phyloP scores from a whole-genome alignment of 1,140 invertebrate species.

The Rhizoglyphus robini region DNA sequence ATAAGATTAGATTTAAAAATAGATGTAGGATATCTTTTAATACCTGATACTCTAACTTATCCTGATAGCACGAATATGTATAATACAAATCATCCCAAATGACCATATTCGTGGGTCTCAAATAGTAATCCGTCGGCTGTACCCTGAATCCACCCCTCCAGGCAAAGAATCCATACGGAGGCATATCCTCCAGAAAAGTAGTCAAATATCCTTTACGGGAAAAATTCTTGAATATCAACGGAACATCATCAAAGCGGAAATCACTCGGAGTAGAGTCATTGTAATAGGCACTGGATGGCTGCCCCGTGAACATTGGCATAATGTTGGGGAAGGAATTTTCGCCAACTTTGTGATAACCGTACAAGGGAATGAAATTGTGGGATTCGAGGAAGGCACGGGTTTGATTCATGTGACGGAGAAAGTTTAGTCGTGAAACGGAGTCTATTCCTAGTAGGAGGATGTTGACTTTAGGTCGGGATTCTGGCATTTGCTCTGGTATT shows the following conservation, averaged over 20 bases:
- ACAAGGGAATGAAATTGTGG: neutral
- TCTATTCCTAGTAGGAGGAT: neutral
- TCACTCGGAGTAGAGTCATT: neutral
- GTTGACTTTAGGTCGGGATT: neutral
- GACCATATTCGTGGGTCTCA: neutral
- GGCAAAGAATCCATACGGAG: neutral
- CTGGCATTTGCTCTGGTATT: no score
- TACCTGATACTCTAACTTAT: neutral
- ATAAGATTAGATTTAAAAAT: neutral
- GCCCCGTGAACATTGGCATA: constrained; percentile 33
- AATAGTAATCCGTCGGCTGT: constrained; percentile 14
- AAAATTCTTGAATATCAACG: neutral
- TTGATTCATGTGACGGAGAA: neutral
- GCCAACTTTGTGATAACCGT: constrained; percentile 36
- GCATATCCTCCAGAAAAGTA: neutral
- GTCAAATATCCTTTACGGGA: neutral
- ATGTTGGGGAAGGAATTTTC: constrained; percentile 39
- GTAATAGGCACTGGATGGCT: neutral
- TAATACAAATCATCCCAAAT: neutral
- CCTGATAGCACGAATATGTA: neutral
- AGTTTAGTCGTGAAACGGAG: constrained; percentile 12
- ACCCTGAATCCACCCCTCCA: neutral
- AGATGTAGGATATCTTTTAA: neutral
- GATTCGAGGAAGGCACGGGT: neutral
- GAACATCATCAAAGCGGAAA: neutral